These are phyloP conservation scores for Erethizon dorsatum DNA, from an alignment of 2,797 vertebrate species.

Conservation along the genomic window DNA sequence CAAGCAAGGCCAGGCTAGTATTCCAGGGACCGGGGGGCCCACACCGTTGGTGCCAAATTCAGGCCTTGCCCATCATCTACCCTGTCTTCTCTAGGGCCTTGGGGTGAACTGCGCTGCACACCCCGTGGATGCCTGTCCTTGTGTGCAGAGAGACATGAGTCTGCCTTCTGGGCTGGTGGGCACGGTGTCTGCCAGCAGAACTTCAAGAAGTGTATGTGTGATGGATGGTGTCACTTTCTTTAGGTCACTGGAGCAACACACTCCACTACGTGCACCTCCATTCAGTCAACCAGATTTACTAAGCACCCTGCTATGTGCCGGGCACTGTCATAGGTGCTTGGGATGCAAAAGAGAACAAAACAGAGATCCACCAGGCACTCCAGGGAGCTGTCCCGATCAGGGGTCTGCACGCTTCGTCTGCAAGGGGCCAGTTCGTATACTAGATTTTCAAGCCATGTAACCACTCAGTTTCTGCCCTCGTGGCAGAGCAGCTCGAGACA, in stretches of 20 bases:
- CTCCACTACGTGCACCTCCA: neutral
- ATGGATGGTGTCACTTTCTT: neutral
- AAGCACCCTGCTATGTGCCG: neutral
- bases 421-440: neutral
- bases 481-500: neutral
- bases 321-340: neutral
- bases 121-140: neutral
- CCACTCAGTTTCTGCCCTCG: neutral
- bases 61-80: neutral
- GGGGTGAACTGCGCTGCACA: neutral
- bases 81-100: neutral
- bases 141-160: neutral
- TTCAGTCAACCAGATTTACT: neutral
- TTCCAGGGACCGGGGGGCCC: neutral
- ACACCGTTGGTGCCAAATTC: neutral
- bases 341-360: neutral
- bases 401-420: neutral
- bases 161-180: neutral
- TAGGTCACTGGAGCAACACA: neutral
- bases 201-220: neutral
- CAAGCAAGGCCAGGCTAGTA: fast-evolving
- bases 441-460: neutral
- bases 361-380: neutral
- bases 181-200: neutral
- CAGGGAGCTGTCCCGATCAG: neutral